phyloP scores from a whole-genome alignment of 2,113 vertebrate genomes.

The Dolichotis patagonum region DNA sequence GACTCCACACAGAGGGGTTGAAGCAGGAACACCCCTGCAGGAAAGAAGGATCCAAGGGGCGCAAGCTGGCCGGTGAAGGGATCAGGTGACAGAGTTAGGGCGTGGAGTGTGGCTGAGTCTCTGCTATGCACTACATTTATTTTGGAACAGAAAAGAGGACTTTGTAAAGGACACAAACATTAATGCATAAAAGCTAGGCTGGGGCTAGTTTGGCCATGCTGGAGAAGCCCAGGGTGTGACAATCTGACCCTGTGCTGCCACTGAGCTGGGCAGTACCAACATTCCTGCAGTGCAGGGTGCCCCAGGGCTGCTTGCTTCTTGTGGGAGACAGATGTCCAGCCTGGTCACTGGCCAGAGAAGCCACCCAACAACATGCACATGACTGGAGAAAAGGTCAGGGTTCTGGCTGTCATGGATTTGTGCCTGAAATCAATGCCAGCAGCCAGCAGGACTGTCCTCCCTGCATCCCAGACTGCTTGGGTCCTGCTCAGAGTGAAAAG shows the following conservation, averaged over 20 bases:
- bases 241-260: neutral
- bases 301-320: too few relatives aligned
- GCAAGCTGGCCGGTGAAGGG: too few relatives aligned
- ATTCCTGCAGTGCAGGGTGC: neutral
- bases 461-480: neutral
- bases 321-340: neutral
- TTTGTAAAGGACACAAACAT: neutral
- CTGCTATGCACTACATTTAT: neutral
- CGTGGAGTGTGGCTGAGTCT: rapidly evolving
- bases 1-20: neutral
- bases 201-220: neutral
- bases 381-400: too few relatives aligned
- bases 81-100: neutral
- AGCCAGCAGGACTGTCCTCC: neutral
- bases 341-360: neutral
- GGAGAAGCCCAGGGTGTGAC: too few relatives aligned
- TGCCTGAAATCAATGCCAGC: neutral
- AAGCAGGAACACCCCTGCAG: neutral
- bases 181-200: neutral
- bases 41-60: neutral
- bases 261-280: neutral
- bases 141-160: neutral
- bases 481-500: neutral
- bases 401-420: neutral
- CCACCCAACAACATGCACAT: too few relatives aligned